A percentile compares a stretch with the other conserved stretches of the same genome.
phyloP scores from a whole-genome alignment of 2,797 vertebrate genomes.

The Characodon lateralis region DNA sequence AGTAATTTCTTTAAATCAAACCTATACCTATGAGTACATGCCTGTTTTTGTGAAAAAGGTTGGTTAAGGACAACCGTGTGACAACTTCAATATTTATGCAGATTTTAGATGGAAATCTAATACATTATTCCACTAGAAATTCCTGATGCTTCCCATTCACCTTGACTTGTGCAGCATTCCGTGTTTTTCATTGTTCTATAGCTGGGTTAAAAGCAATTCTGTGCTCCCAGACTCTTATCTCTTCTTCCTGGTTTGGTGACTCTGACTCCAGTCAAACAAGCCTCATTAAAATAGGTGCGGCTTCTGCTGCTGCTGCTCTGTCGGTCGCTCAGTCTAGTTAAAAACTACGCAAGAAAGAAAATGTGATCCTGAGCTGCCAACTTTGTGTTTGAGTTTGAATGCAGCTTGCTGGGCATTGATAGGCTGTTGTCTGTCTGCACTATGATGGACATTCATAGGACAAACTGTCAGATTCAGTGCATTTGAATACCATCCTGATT shows the following conservation, averaged over 20 bases:
- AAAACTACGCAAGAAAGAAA: slow-evolving; percentile 7
- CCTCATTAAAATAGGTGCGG: slow-evolving; percentile 61
- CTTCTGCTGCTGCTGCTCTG: slow-evolving; percentile 4
- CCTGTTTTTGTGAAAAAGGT: not conserved
- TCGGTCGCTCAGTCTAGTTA: slow-evolving; percentile 1
- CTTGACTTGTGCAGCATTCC: slow-evolving; percentile 13
- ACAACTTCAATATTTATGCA: not conserved
- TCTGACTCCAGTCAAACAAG: slow-evolving; percentile 46
- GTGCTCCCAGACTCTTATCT: slow-evolving; percentile 62
- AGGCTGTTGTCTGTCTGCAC: not conserved
- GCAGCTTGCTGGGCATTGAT: not conserved
- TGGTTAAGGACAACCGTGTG: not conserved
- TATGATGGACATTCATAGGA: not conserved
- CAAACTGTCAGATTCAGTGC: not conserved
- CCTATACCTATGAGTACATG: not conserved
- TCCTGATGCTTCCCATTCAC: slow-evolving; percentile 15
- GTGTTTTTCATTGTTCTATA: slow-evolving; percentile 6
- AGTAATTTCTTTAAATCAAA: not conserved
- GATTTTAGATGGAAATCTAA: not conserved
- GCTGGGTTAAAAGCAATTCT: slow-evolving; percentile 16
- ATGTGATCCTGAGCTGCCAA: not conserved
- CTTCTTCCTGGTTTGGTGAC: slow-evolving; percentile 58
- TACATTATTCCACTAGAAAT: not conserved
- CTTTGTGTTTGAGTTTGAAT: not conserved
- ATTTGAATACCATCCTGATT: not conserved